Evolutionary conservation across 1,140 invertebrate species (phyloP).

Genomic region (Drosophila gunungcola): DNA sequence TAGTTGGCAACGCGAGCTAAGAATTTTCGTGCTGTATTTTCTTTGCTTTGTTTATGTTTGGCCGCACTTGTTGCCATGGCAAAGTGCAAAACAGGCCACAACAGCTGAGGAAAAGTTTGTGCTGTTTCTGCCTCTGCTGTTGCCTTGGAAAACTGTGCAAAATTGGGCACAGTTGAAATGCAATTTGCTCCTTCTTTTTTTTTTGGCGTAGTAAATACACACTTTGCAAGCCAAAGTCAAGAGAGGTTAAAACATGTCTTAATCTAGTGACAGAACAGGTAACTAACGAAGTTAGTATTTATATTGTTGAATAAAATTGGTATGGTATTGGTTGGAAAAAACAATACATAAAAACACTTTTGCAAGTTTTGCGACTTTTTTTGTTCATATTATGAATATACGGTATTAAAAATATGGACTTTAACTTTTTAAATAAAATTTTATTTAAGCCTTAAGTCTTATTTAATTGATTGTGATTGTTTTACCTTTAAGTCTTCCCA

Average conservation of each 20-base stretch:
- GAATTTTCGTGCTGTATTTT: slow-evolving; percentile 24
- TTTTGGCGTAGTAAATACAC: slow-evolving; percentile 16
- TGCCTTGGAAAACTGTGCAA: slow-evolving; percentile 49
- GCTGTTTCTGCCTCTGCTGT: slow-evolving; percentile 17
- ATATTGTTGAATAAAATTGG: neutral
- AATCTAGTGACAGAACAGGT: slow-evolving; percentile 31
- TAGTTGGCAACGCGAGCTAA: slow-evolving; percentile 64
- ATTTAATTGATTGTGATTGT: no score
- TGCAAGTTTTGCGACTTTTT: no score
- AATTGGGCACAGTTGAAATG: slow-evolving; percentile 55
- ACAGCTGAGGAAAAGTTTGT: slow-evolving; percentile 46
- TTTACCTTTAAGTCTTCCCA: no score
- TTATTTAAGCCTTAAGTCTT: no score
- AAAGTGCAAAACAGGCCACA: slow-evolving; percentile 75
- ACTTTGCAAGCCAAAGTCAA: slow-evolving; percentile 13
- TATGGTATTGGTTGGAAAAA: neutral
- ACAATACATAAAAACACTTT: neutral
- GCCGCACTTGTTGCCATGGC: slow-evolving; percentile 78
- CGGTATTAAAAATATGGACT: no score
- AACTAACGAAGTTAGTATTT: slow-evolving; percentile 11
- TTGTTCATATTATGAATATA: no score
- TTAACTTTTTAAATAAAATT: no score
- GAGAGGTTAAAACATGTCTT: slow-evolving; percentile 22
- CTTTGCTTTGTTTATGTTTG: slow-evolving; percentile 53
- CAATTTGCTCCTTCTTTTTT: slow-evolving; percentile 33